Percentiles rank a stretch among this genome's conserved stretches.
These are phyloP conservation scores for Mungos mungo DNA, from an alignment of 2,113 vertebrate species.

Conservation along the genomic window DNA sequence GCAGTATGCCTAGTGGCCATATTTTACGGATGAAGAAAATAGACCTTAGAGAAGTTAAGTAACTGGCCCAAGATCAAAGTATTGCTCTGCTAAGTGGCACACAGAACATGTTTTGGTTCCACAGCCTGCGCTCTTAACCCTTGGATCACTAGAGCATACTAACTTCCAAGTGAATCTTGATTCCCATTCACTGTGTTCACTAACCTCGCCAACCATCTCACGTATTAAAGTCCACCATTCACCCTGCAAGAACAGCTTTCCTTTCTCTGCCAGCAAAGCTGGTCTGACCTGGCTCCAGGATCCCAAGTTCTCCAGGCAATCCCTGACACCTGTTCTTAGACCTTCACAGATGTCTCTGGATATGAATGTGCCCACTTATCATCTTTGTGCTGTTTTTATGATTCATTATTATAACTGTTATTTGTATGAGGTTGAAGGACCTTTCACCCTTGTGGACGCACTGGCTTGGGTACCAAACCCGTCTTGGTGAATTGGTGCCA, in stretches of 20 bases:
- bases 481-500: background rate
- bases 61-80: background rate
- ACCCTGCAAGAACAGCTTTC: background rate
- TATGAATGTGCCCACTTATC: background rate
- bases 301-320: background rate
- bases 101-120: background rate
- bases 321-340: background rate
- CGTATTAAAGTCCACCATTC: background rate
- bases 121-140: background rate
- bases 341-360: background rate
- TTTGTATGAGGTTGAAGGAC: background rate
- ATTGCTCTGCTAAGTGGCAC: background rate
- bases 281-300: background rate
- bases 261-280: background rate
- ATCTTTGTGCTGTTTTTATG: background rate
- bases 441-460: background rate
- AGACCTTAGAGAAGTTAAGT: background rate
- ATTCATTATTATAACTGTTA: background rate
- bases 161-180: background rate
- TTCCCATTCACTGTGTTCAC: background rate
- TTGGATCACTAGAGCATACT: background rate
- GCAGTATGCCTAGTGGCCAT: background rate
- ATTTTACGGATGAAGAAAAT: constrained; percentile 11
- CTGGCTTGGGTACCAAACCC: background rate
- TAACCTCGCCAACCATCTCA: background rate